Evolutionary conservation across 1,140 invertebrate genomes (phyloP).

Genomic region (Eulimnadia texana): DNA sequence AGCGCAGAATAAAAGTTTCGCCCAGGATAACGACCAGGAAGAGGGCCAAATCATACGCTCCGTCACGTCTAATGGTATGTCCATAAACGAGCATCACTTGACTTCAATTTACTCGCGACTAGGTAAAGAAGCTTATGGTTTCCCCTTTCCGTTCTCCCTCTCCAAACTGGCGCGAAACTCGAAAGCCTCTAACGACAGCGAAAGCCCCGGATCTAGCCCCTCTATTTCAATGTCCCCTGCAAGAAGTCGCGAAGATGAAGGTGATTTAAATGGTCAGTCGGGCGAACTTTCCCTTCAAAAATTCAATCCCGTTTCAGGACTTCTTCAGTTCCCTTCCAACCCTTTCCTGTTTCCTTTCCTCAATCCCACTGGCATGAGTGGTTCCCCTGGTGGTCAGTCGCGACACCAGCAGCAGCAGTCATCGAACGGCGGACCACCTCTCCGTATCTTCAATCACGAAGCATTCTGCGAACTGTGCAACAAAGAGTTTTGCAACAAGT

Average conservation of each 20-base stretch:
- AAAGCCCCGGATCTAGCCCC: background rate
- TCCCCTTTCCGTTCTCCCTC: background rate
- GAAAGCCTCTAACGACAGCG: background rate
- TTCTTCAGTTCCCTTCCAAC: slow-evolving; percentile 18
- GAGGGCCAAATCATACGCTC: slow-evolving; percentile 5
- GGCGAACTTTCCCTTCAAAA: background rate
- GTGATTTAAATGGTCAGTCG: background rate
- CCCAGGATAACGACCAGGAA: background rate
- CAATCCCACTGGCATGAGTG: slow-evolving; percentile 31
- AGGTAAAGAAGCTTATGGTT: background rate
- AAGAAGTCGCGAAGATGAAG: background rate
- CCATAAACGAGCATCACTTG: slow-evolving; percentile 3
- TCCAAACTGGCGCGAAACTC: background rate
- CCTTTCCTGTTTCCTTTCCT: slow-evolving; percentile 25
- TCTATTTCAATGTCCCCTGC: background rate
- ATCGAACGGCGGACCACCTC: slow-evolving; percentile 32
- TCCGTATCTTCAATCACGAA: slow-evolving; percentile 83
- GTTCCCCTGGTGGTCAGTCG: slow-evolving; percentile 26
- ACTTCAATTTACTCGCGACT: background rate
- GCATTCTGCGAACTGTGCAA: slow-evolving; percentile 89
- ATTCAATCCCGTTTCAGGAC: background rate
- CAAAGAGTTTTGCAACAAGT: slow-evolving; percentile 99
- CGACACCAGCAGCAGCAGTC: slow-evolving; percentile 1
- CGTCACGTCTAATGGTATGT: background rate
- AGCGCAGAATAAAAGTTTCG: background rate